These are phyloP conservation scores for Vulpes lagopus DNA, from an alignment of 2,113 vertebrate genomes.

Conservation along the genomic window DNA sequence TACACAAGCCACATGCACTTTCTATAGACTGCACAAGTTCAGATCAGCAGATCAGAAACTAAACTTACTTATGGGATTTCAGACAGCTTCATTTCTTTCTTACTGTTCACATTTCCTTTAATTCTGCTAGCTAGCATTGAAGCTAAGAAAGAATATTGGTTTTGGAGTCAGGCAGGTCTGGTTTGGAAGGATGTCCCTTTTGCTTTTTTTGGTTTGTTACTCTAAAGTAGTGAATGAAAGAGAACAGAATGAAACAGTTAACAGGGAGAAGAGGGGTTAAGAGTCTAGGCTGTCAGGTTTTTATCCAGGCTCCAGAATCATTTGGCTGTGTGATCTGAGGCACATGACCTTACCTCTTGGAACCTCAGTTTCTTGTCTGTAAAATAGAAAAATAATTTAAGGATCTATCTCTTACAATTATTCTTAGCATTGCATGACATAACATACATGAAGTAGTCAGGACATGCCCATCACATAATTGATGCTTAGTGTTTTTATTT, in stretches of 20 bases:
- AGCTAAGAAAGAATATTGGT: neutral
- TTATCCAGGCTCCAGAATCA: neutral
- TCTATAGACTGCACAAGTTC: neutral
- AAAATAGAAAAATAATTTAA: conserved; percentile 11
- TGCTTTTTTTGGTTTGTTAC: neutral
- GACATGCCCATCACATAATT: neutral
- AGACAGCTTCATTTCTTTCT: neutral
- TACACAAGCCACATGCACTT: neutral
- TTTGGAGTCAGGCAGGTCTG: neutral
- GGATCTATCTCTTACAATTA: neutral
- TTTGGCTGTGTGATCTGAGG: neutral
- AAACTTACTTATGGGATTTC: neutral
- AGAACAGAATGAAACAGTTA: neutral
- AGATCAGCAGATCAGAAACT: neutral
- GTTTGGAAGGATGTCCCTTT: neutral
- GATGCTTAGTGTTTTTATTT: neutral
- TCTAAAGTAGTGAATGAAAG: neutral
- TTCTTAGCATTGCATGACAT: neutral
- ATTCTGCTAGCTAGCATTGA: neutral
- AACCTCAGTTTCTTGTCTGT: neutral
- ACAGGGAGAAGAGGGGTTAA: neutral
- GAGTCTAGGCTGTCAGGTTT: neutral
- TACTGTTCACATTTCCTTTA: neutral
- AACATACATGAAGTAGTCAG: neutral
- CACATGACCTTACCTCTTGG: neutral